These are phyloP conservation scores for Rostratula benghalensis DNA, from an alignment of 2,113 vertebrate genomes.

Conservation along the genomic window DNA sequence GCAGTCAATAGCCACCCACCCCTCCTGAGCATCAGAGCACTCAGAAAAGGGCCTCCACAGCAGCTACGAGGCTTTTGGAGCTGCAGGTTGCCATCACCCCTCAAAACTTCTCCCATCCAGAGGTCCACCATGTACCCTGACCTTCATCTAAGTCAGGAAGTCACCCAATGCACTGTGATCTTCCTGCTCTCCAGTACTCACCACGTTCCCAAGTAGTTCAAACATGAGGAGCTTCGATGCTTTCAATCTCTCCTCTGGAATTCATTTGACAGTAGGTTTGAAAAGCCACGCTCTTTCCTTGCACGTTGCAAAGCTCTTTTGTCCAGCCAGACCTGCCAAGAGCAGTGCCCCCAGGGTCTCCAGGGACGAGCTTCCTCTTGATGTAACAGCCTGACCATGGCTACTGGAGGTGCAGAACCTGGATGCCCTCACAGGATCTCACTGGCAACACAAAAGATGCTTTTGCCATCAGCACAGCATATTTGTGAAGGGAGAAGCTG, in stretches of 20 bases:
- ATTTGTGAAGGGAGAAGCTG: not conserved
- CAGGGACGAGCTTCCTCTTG: not conserved
- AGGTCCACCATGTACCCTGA: accelerated
- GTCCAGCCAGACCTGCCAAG: not conserved
- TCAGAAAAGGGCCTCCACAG: not conserved
- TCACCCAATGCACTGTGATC: accelerated
- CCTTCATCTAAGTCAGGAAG: not conserved
- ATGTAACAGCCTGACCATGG: not conserved
- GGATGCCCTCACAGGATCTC: not conserved
- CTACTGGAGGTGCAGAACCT: not conserved
- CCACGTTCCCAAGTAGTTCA: not conserved
- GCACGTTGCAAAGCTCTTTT: not conserved
- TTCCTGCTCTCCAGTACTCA: not conserved
- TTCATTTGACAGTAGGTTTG: not conserved
- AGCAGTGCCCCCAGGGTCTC: not conserved
- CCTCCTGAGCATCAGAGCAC: not conserved
- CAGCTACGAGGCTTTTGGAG: not conserved
- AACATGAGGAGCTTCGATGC: not conserved
- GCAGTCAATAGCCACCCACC: not conserved
- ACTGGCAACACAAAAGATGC: not conserved
- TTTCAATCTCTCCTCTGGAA: not conserved
- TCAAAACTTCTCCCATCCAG: not conserved
- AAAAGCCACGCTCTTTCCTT: not conserved
- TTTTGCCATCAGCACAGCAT: not conserved
- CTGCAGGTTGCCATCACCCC: not conserved